Base-by-base conservation (phyloP, 2,797 vertebrate genomes). In the Leptoclinus maculatus region DNA sequence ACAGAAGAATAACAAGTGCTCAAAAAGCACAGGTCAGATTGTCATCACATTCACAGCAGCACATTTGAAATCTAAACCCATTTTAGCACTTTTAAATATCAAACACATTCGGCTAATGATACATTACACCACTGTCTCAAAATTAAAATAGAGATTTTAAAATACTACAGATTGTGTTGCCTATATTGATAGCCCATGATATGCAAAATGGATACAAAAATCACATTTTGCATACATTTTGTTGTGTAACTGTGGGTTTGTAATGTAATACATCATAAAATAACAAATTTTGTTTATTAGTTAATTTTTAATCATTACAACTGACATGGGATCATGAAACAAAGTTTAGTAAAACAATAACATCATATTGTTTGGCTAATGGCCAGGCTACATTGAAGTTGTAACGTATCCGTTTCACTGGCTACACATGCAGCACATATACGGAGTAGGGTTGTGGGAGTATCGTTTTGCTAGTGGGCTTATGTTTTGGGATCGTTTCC, bases 11-110 rank as follows among this genome's bases (percentile, higher is more conserved):
- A 71, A 74, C 62, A 83, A 83, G 82, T 64, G 71, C 79, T 87
- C 45, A 66, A 63, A 79, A 89, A 85, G 81, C 78, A 76, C 58
- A 79, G 78, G 83, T 85, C 80, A 83, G 41, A 66, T 36, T 66
- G 57, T 71, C 49, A 56, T 59, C 63, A 71, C 66, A 71, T 69
- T 21, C 9, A 68, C 49, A 6, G 27, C 39, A 71, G 53, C 29
- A 67, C 41, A 64, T 72, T 16, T 43, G 79, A 63, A 49, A 67
- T 74, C 66, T 29, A 23, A 45, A 87, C 9, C 57, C n/a, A 66
- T 79, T 84, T 85, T 74, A 84, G 74, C 74, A 67, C 75, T 76
- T 72, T 76, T 39, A 49, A 75, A 83, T 66, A 80, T 64, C 45
- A 65, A 67, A 74, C 66, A 72, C 70, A 86, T 81, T 77, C 67